These are phyloP conservation scores for Takifugu flavidus DNA, from an alignment of 2,113 vertebrate genomes.

Conservation along the genomic window DNA sequence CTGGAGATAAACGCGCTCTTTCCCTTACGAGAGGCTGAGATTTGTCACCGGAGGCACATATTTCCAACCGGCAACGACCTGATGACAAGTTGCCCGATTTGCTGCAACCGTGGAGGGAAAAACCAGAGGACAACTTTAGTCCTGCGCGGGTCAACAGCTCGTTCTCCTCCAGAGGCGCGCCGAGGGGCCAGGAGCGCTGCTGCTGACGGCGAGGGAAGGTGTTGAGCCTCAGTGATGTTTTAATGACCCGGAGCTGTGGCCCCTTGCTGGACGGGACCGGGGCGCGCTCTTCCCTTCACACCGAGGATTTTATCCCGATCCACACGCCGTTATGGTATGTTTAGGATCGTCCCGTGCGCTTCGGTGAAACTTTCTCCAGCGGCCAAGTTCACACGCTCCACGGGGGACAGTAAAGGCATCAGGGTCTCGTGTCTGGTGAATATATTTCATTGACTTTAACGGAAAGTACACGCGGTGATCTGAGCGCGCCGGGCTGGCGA, in stretches of 20 bases:
- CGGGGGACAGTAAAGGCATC: no score
- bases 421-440: not conserved
- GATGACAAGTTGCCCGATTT: not conserved
- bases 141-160: constrained; percentile 1
- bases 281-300: constrained; percentile 28
- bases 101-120: not conserved
- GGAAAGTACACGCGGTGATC: not conserved
- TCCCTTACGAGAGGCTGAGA: constrained; percentile 57
- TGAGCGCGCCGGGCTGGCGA: constrained; percentile 9
- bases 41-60: constrained; percentile 13
- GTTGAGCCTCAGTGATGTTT: constrained; percentile 39
- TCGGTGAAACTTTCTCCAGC: not conserved
- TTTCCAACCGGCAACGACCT: not conserved
- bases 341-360: not conserved
- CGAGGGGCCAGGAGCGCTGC: constrained; percentile 8
- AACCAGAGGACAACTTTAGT: constrained; percentile 1
- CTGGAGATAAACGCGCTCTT: constrained; percentile 72
- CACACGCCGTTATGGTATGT: not conserved
- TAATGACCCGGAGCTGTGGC: constrained; percentile 13
- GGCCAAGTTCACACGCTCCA: not conserved
- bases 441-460: not conserved
- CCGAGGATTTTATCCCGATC: constrained; percentile 4
- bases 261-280: constrained; percentile 51
- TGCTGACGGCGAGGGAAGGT: constrained; percentile 22
- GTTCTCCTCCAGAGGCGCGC: constrained; percentile 31